Conservation (phyloP, 2,888 invertebrate species). For the Agonopterix heracliana region DNA sequence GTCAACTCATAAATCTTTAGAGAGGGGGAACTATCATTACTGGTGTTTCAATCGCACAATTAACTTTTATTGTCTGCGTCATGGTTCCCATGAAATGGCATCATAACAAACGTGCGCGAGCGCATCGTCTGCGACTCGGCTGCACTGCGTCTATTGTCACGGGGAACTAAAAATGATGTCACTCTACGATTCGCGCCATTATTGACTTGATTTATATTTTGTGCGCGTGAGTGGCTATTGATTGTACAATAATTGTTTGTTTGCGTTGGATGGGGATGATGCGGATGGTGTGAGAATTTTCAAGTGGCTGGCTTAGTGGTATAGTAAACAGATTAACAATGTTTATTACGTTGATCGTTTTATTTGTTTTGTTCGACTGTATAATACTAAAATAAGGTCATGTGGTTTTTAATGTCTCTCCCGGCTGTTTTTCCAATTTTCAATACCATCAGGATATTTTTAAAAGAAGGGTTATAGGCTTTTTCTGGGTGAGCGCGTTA, state of each 20-base stretch:
- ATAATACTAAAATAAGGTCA: too few relatives aligned
- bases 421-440: too few relatives aligned
- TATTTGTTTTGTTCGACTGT: too few relatives aligned
- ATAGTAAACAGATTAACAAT: conserved; percentile 23
- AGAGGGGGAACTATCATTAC: conserved; percentile 46
- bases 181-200: conserved; percentile 44
- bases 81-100: conserved; percentile 68
- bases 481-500: too few relatives aligned
- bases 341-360: too few relatives aligned
- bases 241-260: conserved; percentile 72
- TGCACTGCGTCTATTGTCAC: conserved; percentile 52
- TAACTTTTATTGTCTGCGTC: conserved; percentile 63
- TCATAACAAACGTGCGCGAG: conserved; percentile 37
- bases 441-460: too few relatives aligned
- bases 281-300: conserved; percentile 54
- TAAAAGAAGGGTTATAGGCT: too few relatives aligned
- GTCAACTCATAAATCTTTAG: conserved; percentile 54
- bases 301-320: conserved; percentile 46
- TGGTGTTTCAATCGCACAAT: conserved; percentile 69
- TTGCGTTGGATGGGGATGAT: conserved; percentile 38
- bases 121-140: conserved; percentile 25
- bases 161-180: conserved; percentile 50
- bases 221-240: conserved; percentile 54
- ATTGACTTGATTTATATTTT: conserved; percentile 60
- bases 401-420: too few relatives aligned